These are phyloP conservation scores for Puma concolor DNA, from an alignment of 2,113 vertebrate species.

Conservation along the genomic window DNA sequence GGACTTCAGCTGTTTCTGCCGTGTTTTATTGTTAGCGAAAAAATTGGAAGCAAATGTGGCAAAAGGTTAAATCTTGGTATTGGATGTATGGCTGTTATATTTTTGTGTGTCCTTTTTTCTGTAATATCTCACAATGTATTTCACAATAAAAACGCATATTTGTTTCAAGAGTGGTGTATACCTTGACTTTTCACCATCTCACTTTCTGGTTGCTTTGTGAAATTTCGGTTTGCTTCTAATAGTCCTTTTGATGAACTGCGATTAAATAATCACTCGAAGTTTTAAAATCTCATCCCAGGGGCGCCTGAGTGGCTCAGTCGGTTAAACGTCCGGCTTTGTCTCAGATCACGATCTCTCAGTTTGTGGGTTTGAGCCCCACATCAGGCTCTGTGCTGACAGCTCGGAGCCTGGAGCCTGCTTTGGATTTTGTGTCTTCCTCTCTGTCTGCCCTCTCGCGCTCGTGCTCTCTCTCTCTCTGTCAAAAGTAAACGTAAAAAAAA, in stretches of 20 bases:
- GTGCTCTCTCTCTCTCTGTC: too few species aligned
- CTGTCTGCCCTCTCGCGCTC: too few species aligned
- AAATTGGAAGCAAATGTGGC: background rate
- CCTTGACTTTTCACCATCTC: background rate
- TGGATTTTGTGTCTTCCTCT: too few species aligned
- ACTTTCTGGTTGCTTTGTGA: slow-evolving; percentile 15
- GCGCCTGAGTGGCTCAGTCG: too few species aligned
- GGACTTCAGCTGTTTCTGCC: background rate
- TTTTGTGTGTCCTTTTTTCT: background rate
- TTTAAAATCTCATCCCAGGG: background rate
- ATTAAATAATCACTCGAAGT: background rate
- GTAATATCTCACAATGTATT: background rate
- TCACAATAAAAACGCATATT: background rate
- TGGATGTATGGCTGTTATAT: background rate
- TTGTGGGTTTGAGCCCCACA: too few species aligned
- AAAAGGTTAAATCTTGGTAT: background rate
- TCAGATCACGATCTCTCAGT: too few species aligned
- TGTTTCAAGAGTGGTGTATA: background rate
- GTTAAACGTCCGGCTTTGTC: too few species aligned
- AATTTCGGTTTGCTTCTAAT: background rate
- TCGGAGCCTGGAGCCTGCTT: too few species aligned
- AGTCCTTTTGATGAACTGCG: background rate
- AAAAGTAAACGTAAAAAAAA: too few species aligned
- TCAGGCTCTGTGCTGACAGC: too few species aligned
- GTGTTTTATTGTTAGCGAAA: background rate